Evolutionary conservation across 1,140 invertebrate genomes (phyloP), one percentile per base, ranked within the genome.

Genomic region (Harpegnathos saltator): DNA sequence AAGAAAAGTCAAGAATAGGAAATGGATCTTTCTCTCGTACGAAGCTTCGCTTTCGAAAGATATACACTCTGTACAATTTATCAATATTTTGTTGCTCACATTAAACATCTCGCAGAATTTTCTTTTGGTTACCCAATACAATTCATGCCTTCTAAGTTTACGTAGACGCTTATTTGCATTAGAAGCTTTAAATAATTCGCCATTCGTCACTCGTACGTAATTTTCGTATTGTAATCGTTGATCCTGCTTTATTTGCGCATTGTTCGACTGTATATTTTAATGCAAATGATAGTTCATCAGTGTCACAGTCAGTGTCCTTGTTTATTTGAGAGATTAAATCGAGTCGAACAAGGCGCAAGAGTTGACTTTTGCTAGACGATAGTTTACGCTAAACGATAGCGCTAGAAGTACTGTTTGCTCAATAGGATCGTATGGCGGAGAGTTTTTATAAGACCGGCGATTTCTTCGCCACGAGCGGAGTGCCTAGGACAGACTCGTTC

Each of bases 381-480:
- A 48, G 44, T 50, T 73, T n/a, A 14, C 17, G 44, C 38, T 15
- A 24, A 50, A 9, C 22, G 29, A 24, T 59, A 75, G n/a, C 12
- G 72, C 24, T 44, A 63, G 52, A 71, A 59, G 50, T 68, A 87
- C 33, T 80, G 65, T 75, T 71, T 75, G 68, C 87, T 85, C n/a
- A 94, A 50, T 93, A 97, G 96, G 97, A 98, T 93, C 95, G 96
- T 92, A 95, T 98, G 94, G 95, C 96, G 89, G 97, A 97, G 52
- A 98, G 97, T 89, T 98, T 98, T 91, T 89, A 96, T 38, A 95
- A 97, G 89, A 97, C 97, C n/a, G 97, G 97, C 24, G 97, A 97
- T 93, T 98, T 97, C 92, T 98, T 98, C 90, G 93, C 95, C 63
- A 96, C 96, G 15, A 97, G 97, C 19, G 97, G 97, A 3, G 95